These are phyloP conservation scores for Betta splendens DNA, from an alignment of 2,797 vertebrate genomes.

Conservation along the genomic window DNA sequence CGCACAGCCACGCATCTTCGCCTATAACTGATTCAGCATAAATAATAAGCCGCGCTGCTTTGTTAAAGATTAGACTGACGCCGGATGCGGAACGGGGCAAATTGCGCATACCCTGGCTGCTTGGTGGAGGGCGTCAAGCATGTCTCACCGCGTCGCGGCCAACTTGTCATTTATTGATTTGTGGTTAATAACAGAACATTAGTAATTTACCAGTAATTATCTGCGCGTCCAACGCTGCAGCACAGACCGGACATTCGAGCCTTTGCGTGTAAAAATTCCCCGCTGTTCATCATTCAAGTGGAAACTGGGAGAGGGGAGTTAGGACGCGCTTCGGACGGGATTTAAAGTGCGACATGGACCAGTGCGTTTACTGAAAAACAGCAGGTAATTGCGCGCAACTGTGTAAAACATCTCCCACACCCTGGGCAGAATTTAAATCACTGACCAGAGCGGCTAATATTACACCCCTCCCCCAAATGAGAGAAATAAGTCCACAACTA, in stretches of 20 bases:
- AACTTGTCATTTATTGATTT: conserved; percentile 13
- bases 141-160: too few species aligned
- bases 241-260: background rate
- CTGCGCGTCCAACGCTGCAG: too few species aligned
- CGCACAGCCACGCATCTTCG: conserved; percentile 13
- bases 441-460: background rate
- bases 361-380: background rate
- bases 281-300: background rate
- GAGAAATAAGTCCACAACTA: background rate
- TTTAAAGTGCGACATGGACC: background rate
- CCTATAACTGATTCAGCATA: conserved; percentile 51
- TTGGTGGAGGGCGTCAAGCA: too few species aligned
- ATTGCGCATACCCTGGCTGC: too few species aligned
- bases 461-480: too few species aligned
- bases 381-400: background rate
- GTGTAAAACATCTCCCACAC: background rate
- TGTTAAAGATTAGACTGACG: conserved; percentile 11
- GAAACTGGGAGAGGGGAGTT: background rate
- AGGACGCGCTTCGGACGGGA: background rate
- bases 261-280: background rate
- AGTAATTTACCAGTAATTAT: too few species aligned
- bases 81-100: too few species aligned
- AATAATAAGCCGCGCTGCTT: conserved; percentile 38
- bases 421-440: background rate
- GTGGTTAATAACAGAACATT: conserved; percentile 6